phyloP scores from a whole-genome alignment of 1,140 invertebrate genomes.

The Drosophila orosa region DNA sequence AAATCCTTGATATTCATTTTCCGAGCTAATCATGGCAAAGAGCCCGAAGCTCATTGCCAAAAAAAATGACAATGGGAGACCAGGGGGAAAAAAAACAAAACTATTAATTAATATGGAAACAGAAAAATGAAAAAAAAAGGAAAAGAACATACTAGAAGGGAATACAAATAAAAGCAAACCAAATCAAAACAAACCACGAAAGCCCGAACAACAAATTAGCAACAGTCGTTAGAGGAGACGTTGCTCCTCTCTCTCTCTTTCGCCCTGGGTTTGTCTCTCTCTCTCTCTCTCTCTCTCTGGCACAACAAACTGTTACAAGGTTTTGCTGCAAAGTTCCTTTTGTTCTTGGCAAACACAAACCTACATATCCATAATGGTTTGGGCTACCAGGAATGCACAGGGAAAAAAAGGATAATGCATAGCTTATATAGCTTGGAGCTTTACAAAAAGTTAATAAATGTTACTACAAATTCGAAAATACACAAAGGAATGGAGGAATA shows the following conservation, averaged over 20 bases:
- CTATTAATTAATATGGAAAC: constrained; percentile 68
- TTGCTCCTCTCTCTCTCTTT: constrained; percentile 10
- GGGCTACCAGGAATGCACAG: constrained; percentile 9
- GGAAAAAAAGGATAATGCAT: constrained; percentile 1
- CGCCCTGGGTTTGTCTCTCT: constrained; percentile 14
- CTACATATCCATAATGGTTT: constrained; percentile 36
- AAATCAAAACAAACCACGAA: constrained; percentile 50
- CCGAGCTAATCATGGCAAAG: constrained; percentile 61
- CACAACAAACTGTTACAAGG: constrained; percentile 69
- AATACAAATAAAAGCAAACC: constrained; percentile 48
- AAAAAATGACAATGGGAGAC: constrained; percentile 56
- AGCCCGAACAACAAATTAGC: constrained; percentile 68
- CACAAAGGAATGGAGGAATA: neutral
- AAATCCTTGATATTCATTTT: constrained; percentile 52
- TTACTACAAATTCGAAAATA: neutral
- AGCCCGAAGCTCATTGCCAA: constrained; percentile 59
- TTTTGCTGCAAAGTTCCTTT: constrained; percentile 62
- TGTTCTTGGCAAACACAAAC: constrained; percentile 53
- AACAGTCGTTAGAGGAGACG: constrained; percentile 47
- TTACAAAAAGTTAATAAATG: neutral
- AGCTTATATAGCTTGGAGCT: no score
- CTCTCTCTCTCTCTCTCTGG: constrained; percentile 29
- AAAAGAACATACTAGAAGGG: constrained; percentile 26
- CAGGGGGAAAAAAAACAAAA: constrained; percentile 42
- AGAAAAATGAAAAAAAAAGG: constrained; percentile 14